phyloP scores from a whole-genome alignment of 2,888 invertebrate genomes.

The Melipona beecheii region DNA sequence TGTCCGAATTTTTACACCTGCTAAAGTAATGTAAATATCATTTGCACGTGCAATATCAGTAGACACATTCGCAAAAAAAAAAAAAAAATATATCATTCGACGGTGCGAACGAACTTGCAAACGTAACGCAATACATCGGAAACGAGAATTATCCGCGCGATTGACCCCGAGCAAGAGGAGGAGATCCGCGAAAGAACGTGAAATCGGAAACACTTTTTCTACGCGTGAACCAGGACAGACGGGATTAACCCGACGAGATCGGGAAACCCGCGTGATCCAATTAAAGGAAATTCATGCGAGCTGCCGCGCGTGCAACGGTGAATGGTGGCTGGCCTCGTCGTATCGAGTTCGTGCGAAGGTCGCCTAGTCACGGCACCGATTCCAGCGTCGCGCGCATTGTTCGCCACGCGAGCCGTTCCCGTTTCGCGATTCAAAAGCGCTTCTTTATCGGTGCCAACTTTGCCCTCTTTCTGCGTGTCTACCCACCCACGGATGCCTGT shows the following conservation, averaged over 20 bases:
- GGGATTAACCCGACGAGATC: conserved; percentile 1
- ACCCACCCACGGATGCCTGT: background rate
- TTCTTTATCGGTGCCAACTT: conserved; percentile 31
- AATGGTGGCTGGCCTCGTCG: conserved; percentile 51
- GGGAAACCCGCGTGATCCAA: conserved; percentile 39
- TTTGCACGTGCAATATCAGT: too few species aligned
- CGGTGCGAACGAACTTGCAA: too few species aligned
- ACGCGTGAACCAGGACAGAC: conserved; percentile 17
- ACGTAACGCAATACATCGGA: too few species aligned
- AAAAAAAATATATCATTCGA: background rate
- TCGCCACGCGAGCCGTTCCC: conserved; percentile 24
- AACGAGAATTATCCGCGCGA: background rate
- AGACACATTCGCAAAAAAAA: background rate
- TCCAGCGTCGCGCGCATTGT: conserved; percentile 29
- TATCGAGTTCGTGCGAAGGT: conserved; percentile 54
- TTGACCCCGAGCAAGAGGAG: background rate
- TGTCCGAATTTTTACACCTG: too few species aligned
- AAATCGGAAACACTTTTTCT: background rate
- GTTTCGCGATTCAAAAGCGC: conserved; percentile 31
- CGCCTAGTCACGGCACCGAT: conserved; percentile 56
- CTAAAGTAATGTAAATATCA: too few species aligned
- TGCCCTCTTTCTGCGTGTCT: background rate
- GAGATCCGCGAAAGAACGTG: background rate
- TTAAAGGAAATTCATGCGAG: conserved; percentile 42
- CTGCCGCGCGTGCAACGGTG: conserved; percentile 9